Percentiles rank a stretch among this genome's conserved stretches.
phyloP scores from a whole-genome alignment of 2,888 invertebrate genomes.

The Lepidocyrtoides sp. region DNA sequence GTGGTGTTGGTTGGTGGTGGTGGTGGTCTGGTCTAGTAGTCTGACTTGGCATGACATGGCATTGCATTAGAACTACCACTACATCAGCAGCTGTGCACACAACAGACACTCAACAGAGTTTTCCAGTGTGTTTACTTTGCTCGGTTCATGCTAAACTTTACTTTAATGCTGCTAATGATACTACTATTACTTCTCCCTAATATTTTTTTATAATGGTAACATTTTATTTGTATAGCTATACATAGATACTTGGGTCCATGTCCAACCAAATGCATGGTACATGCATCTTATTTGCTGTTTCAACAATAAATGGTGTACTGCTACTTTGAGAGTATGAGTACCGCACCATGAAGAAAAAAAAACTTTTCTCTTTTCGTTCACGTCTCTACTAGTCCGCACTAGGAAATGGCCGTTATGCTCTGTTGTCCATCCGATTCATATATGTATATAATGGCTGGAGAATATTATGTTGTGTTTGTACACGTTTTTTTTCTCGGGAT shows the following conservation, averaged over 20 bases:
- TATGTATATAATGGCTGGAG: too few relatives aligned
- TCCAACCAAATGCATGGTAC: neutral
- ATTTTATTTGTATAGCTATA: too few relatives aligned
- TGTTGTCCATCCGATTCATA: neutral
- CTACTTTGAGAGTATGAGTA: too few relatives aligned
- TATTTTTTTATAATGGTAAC: too few relatives aligned
- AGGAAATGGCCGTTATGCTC: constrained; percentile 69
- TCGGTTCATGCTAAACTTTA: neutral
- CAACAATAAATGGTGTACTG: too few relatives aligned
- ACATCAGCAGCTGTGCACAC: neutral
- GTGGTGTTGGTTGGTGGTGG: neutral
- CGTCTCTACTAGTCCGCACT: constrained; percentile 25
- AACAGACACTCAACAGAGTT: neutral
- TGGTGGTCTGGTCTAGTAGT: too few relatives aligned
- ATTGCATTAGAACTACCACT: too few relatives aligned
- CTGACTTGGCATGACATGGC: too few relatives aligned
- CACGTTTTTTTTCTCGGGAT: neutral
- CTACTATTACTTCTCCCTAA: too few relatives aligned
- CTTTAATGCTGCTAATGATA: too few relatives aligned
- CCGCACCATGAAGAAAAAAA: neutral
- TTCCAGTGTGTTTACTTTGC: neutral
- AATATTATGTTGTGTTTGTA: constrained; percentile 16
- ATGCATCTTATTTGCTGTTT: too few relatives aligned
- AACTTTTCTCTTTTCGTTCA: neutral
- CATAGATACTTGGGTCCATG: neutral